Evolutionary conservation across 2,113 vertebrate species (phyloP).

Genomic region (Planiliza haematocheilus): DNA sequence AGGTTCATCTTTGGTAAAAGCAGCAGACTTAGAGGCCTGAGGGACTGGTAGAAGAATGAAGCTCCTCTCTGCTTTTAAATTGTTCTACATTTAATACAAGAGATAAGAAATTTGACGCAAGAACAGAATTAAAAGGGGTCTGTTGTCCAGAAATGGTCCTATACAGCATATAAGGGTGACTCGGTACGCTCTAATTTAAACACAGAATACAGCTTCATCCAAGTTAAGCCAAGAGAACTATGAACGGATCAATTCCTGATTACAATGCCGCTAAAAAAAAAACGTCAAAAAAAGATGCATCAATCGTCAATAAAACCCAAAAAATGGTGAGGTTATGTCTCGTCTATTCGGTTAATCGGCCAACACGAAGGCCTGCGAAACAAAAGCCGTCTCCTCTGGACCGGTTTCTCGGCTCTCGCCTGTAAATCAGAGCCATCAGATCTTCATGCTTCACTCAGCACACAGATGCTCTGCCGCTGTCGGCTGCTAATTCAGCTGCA

Average conservation of each 20-base stretch:
- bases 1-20: not conserved
- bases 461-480: slow-evolving; percentile 49
- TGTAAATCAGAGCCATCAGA: slow-evolving; percentile 49
- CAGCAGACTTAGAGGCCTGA: slow-evolving; percentile 17
- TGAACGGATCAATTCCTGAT: too few relatives aligned
- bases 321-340: not conserved
- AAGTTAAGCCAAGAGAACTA: too few relatives aligned
- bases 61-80: slow-evolving; percentile 3
- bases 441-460: slow-evolving; percentile 47
- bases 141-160: slow-evolving; percentile 18
- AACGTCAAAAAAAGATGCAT: too few relatives aligned
- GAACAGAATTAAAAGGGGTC: slow-evolving; percentile 33
- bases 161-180: slow-evolving; percentile 8
- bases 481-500: slow-evolving; percentile 67
- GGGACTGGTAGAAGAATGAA: slow-evolving; percentile 36
- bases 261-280: too few relatives aligned
- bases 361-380: slow-evolving; percentile 15
- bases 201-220: not conserved
- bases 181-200: slow-evolving; percentile 3
- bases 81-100: slow-evolving; percentile 32
- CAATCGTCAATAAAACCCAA: not conserved
- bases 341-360: not conserved
- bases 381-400: slow-evolving; percentile 8
- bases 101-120: slow-evolving; percentile 37
- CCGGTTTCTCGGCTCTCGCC: slow-evolving; percentile 4